Base-by-base conservation (phyloP, 2,113 vertebrate genomes). In the Forbesichthys papilliferus region DNA sequence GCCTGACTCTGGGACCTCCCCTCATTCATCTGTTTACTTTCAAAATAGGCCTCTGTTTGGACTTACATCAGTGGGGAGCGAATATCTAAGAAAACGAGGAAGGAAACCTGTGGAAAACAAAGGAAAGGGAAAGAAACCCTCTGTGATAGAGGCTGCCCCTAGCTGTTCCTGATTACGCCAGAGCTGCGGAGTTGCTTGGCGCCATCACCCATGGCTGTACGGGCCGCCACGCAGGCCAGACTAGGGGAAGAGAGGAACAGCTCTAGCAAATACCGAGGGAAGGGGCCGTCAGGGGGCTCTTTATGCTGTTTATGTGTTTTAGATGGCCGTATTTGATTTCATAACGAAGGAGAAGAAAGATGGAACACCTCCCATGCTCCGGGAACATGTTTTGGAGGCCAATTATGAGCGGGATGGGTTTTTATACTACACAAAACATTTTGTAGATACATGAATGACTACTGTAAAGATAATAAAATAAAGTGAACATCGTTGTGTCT, bases 11-110 rank as follows among this genome's bases (percentile, higher is more conserved):
- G 66, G 84, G 77, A 86, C 90, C 87, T 84, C 91, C 90, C 86
- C 89, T 87, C 90, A 89, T 91, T 91, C 91, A 89, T 86, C 81
- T 93, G 90, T 93, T 93, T 92, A 92, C 91, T 90, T 92, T 92
- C 91, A 93, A 91, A 94, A 92, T 91, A 91, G 89, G 86, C 89
- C 82, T 89, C 81, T 92, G 90, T 93, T 93, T 93, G 91, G 91
- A 92, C 90, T 92, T 89, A 91, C 91, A 93, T 93, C 92, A 93
- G 91, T 91, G 81, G 88, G 77, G 87, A 91, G 78, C 92, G 90
- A 93, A 92, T 92, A 92, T 93, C 90, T 90, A 93, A 93, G 91
- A 94, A 93, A 93, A 91, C 83, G 85, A 93, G 93, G 93, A 94
- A 94, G 93, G 93, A 94, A 94, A 91, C 90, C 84, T 85, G 86